A percentile compares a stretch with the other conserved stretches of the same genome.
Conservation (phyloP, 2,113 vertebrate species). For the Poeciliopsis occidentalis region DNA sequence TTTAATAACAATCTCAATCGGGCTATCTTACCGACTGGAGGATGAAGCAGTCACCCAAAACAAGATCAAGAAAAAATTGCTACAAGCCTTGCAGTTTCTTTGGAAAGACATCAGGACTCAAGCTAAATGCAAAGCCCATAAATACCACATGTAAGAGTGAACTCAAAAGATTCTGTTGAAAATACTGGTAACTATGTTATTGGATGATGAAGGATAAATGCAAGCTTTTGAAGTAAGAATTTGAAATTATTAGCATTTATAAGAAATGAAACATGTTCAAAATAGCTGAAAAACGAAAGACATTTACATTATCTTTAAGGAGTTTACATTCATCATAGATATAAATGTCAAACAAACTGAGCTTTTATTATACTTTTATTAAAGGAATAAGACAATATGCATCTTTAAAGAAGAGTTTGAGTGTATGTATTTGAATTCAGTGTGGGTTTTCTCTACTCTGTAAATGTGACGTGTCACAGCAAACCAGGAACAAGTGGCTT, state of each 20-base stretch:
- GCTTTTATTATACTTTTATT: no score
- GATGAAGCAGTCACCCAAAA: constrained; percentile 67
- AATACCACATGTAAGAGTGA: constrained; percentile 20
- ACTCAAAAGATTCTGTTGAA: constrained; percentile 11
- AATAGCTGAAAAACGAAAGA: neutral
- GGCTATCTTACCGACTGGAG: constrained; percentile 50
- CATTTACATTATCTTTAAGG: neutral
- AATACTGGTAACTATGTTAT: constrained; percentile 13
- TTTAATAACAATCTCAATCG: constrained; percentile 70
- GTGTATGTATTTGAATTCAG: no score
- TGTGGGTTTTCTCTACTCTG: no score
- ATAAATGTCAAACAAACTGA: no score
- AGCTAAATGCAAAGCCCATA: constrained; percentile 14
- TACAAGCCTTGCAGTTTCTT: constrained; percentile 53
- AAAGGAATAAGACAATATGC: no score
- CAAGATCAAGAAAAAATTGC: constrained; percentile 63
- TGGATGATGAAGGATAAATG: constrained; percentile 8
- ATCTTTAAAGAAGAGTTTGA: no score
- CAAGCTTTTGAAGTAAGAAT: neutral
- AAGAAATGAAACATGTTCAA: neutral
- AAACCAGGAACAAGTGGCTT: no score
- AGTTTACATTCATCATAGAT: neutral
- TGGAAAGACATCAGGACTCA: constrained; percentile 28
- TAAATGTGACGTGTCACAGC: no score
- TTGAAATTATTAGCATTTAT: neutral